Base-by-base conservation (phyloP, 2,888 invertebrate genomes). In the Ophioninae sp. region DNA sequence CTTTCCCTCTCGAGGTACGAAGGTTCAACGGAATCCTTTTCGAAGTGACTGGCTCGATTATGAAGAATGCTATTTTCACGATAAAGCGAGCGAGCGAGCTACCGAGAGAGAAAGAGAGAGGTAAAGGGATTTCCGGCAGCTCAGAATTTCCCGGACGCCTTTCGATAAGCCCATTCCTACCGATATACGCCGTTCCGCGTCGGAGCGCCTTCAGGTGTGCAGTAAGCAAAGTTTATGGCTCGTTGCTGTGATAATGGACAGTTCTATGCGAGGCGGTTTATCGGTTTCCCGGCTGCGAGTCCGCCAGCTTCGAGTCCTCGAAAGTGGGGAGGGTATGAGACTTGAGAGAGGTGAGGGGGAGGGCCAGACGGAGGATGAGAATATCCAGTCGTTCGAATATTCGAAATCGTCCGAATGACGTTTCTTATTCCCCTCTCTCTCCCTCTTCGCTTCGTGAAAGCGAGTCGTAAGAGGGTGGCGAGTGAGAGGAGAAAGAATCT, bases 211-310 rank as follows among this genome's bases (percentile, higher is more conserved):
- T 50, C 64, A 23, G 56, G 23, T 65, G 57, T 75, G 56, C 57
- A 10, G 62, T 70, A 70, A 56, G 21, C 79, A 74, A 77, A 77
- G 68, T 82, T 82, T 75, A 64, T 57, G 67, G 73, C 39, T 56
- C 62, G 75, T 62, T 72, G 87, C 86, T 81, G 89, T 88, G 89
- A 90, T 90, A 90, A 90, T 90, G 85, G 91, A 91, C 90, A 89
- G 91, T 90, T 91, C 91, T 91, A 91, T 91, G 89, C 89, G 89
- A 87, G 87, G 88, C 82, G 23, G 87, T 90, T 91, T 89, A 91
- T 91, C 91, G 91, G 91, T 91, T 90, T 90, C 87, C 87, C 78
- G 83, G 84, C 88, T 89, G 90, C 91, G 91, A 91, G 90, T 89
- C 91, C 91, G 90, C 90, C 89, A 89, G 88, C 88, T 88, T 87